These are phyloP conservation scores for Bradypodion ventrale DNA, from an alignment of 2,797 vertebrate species.

Conservation along the genomic window DNA sequence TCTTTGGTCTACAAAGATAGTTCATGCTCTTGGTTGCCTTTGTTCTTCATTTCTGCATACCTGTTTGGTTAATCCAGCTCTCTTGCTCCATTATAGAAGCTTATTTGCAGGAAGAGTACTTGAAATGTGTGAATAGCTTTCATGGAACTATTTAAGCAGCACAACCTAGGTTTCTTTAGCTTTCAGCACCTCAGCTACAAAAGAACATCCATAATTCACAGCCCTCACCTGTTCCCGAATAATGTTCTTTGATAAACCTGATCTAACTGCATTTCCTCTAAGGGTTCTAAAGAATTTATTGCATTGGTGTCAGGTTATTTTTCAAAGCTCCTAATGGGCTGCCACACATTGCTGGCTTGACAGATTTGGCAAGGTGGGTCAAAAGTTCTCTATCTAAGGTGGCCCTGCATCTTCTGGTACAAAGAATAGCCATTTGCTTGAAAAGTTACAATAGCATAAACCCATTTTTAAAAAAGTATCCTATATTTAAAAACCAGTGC, in stretches of 20 bases:
- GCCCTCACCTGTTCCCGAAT: not conserved
- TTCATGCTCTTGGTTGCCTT: constrained; percentile 3
- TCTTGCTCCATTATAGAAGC: not conserved
- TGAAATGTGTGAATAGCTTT: not conserved
- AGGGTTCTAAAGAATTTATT: not conserved
- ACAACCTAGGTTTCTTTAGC: not conserved
- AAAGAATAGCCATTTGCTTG: too few relatives aligned
- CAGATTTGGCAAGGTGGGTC: not conserved
- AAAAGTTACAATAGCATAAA: too few relatives aligned
- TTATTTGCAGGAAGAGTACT: constrained; percentile 3
- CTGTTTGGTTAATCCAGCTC: not conserved
- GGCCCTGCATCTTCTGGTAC: too few relatives aligned
- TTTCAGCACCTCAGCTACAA: not conserved
- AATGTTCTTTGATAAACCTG: not conserved
- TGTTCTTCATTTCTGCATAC: constrained; percentile 23
- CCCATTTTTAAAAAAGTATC: too few relatives aligned
- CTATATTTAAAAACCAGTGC: too few relatives aligned
- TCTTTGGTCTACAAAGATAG: not conserved
- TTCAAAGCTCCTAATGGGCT: not conserved
- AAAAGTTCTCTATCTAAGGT: not conserved
- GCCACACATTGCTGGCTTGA: not conserved
- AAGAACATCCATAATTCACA: not conserved
- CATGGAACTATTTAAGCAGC: not conserved
- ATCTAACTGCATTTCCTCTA: not conserved
- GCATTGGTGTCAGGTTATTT: not conserved